Evolutionary conservation across 2,797 vertebrate genomes (phyloP), one percentile per base, ranked within the genome.

Genomic region (Myotis pilosus): DNA sequence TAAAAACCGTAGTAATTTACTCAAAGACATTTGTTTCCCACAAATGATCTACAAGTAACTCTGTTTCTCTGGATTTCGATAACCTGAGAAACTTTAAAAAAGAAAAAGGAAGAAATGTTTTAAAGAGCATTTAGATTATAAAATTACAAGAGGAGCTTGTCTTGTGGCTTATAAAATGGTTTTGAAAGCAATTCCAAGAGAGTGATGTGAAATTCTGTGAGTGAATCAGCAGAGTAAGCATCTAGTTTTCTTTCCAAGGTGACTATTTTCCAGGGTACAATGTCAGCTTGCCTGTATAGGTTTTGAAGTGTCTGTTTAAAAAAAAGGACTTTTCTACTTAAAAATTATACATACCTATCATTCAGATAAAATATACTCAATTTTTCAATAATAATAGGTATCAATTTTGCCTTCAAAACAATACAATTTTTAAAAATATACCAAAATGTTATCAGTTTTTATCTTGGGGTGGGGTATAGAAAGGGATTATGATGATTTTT

Each of bases 51-150:
- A 22, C 3, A 79, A 87, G 51, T n/a, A 86, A 51, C 28, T 66
- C 91, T 80, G n/a, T 12, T 92, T 91, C 47, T 66, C 75, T 51
- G 80, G 30, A 85, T 91, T 66, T 89, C 94, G 47, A 51, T 33
- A 16, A 87, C 12, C 41, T 76, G 23, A 83, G 44, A 95, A 71
- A 47, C 10, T 75, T 55, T 71, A 66, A 51, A 36, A 44, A 30
- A n/a, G n/a, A 25, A 75, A 55, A 8, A 33, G 51, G 69, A 84
- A 36, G 3, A 62, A 8, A 3, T 20, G 7, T 74, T 74, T 85
- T 19, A 86, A 91, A 82, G 47, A 75, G 30, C 25, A 51, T 3
- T 79, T 66, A 81, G 4, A 8, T 76, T 85, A n/a, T 41, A 83
- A 91, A 66, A 82, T 79, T 51, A 64, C 15, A 91, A 83, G 17